phyloP scores from a whole-genome alignment of 2,888 invertebrate species.

The Geophilus truncorum region DNA sequence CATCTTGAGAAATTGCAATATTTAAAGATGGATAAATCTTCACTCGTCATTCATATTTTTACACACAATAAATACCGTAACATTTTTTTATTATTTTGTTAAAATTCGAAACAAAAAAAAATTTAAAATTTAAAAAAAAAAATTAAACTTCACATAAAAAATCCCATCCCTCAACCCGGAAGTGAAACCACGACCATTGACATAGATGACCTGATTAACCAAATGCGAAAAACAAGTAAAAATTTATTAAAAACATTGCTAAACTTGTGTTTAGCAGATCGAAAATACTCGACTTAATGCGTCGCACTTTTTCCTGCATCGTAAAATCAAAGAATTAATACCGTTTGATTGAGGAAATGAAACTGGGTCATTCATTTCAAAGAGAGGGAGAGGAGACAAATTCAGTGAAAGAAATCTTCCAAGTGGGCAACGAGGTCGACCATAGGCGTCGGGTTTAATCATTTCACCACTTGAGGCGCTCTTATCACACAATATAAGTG shows the following conservation, averaged over 20 bases:
- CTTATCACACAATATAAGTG: neutral
- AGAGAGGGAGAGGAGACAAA: neutral
- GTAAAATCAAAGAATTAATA: neutral
- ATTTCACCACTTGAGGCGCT: slow-evolving; percentile 16
- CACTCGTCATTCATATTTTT: neutral
- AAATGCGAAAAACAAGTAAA: neutral
- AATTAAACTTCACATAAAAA: neutral
- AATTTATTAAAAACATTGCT: neutral
- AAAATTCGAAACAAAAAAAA: neutral
- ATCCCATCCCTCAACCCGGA: neutral
- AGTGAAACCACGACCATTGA: slow-evolving; percentile 6
- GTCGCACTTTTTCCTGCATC: neutral
- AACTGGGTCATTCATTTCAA: neutral
- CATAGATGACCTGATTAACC: neutral
- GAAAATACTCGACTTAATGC: neutral
- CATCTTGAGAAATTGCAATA: neutral
- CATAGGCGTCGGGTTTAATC: neutral
- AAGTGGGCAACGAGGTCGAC: slow-evolving; percentile 7
- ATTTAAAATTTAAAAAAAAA: neutral
- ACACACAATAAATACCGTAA: too few species aligned
- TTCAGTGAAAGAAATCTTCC: neutral
- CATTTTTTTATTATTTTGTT: neutral
- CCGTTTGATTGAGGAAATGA: slow-evolving; percentile 5
- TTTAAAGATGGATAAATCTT: neutral
- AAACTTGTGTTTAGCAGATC: neutral